Base-by-base conservation (phyloP, 2,888 invertebrate species). In the Drosophila robusta region DNA sequence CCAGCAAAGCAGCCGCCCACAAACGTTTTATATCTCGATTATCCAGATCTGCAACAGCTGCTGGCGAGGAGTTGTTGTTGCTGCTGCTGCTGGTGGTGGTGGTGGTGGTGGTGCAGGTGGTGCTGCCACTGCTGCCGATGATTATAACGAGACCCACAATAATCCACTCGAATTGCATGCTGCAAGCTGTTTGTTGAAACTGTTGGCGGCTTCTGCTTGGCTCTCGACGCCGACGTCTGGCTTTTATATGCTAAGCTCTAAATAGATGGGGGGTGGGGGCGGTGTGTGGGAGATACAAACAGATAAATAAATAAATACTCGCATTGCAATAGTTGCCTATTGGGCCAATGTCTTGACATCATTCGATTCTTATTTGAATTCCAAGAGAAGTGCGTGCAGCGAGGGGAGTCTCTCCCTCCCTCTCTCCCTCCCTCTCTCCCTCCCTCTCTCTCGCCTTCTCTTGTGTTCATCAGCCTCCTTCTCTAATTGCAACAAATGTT, bases 331-430 rank as follows among this genome's bases (percentile, higher is more conserved):
- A 68, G 42, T 22, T 46, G 34, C 34, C 34, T 34, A 54, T 57
- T 54, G 67, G 42, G 54, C 38, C 75, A 75, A 68, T 77, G 78
- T 77, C 73, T 78, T 78, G 78, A 80, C 78, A 78, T 73, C 73
- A 68, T 69, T 78, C 39, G 50, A 26, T 66, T 61, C 57, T 9
- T 65, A 65, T 75, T 77, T 65, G 50, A 52, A 49, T 49, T 58
- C 36, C 32, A 32, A 22, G 41, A 56, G 41, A 46, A 36, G 29
- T 36, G 49, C 26, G 24, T 24, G 9, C 34, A 16, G 22, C n/a
- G 34, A n/a, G 4, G 22, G n/a, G 11, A 7, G 7, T 8, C 29
- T 32, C 29, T 16, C 11, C 5, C 26, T 2, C 12, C 14, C 34
- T 11, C 16, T 5, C 34, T 24, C n/a, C 4, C 16, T 0, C 47